Evolutionary conservation across 2,113 vertebrate genomes (phyloP).

Genomic region (Phylloscopus trochiloides): DNA sequence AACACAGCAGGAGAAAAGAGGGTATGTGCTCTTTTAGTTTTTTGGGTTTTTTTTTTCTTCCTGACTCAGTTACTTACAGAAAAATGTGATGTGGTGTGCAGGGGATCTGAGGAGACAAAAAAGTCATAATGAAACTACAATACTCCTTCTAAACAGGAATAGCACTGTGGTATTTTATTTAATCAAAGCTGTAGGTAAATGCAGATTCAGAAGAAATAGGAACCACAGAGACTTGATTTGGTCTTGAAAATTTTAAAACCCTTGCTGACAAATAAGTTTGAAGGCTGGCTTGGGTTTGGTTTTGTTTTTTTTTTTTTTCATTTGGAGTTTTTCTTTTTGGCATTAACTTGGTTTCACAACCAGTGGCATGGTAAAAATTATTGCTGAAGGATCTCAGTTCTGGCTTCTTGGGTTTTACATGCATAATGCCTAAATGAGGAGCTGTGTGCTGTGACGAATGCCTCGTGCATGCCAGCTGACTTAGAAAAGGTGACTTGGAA

Average conservation of each 20-base stretch:
- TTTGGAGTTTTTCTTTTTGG: slow-evolving; percentile 5
- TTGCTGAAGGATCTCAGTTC: neutral
- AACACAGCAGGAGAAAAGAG: neutral
- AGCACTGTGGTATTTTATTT: neutral
- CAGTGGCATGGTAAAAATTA: neutral
- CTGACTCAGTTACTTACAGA: neutral
- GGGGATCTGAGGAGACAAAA: neutral
- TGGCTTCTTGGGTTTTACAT: neutral
- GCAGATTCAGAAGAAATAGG: slow-evolving; percentile 25
- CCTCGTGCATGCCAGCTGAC: neutral
- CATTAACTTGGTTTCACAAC: neutral
- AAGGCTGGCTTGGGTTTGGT: fast-evolving
- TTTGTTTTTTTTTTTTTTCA: neutral
- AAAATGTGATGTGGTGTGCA: neutral
- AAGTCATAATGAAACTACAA: neutral
- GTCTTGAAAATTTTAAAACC: slow-evolving; percentile 34
- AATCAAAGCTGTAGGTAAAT: neutral
- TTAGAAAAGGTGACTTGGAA: slow-evolving; percentile 3
- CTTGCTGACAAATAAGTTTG: slow-evolving; percentile 11
- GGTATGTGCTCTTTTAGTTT: neutral
- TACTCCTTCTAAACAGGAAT: neutral
- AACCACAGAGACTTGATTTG: slow-evolving; percentile 12
- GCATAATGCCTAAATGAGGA: neutral
- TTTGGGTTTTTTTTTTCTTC: neutral
- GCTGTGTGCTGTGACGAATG: neutral